These are phyloP conservation scores for Cololabis saira DNA, from an alignment of 2,113 vertebrate genomes.

Conservation along the genomic window DNA sequence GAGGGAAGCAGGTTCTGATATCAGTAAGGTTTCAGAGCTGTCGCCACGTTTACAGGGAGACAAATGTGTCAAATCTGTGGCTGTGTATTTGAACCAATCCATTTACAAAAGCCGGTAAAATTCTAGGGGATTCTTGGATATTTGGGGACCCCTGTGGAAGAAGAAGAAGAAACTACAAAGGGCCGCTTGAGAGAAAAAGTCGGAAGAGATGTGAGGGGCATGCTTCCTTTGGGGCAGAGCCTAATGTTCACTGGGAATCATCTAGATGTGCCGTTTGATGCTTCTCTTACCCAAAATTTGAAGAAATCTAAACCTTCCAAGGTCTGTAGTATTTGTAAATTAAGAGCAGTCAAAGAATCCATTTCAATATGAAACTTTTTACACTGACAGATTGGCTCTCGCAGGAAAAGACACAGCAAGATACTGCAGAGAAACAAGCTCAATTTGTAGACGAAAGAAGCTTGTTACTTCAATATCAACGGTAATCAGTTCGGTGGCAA, in stretches of 20 bases:
- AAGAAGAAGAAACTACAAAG: background rate
- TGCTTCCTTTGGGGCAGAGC: constrained; percentile 1
- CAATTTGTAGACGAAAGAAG: background rate
- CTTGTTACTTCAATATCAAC: background rate
- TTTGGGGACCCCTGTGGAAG: background rate
- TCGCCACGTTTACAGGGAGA: constrained; percentile 21
- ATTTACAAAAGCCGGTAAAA: constrained; percentile 6
- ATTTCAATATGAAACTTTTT: constrained; percentile 6
- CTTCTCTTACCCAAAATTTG: background rate
- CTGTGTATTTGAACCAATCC: constrained; percentile 6
- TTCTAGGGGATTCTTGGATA: background rate
- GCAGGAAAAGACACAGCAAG: background rate
- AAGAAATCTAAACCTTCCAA: background rate
- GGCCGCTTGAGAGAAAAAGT: constrained; percentile 3
- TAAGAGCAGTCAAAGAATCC: background rate
- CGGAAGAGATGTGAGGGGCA: constrained; percentile 4
- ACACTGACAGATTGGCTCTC: background rate
- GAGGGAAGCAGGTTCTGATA: background rate
- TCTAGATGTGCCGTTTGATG: background rate
- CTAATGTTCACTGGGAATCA: constrained; percentile 5
- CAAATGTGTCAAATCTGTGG: constrained; percentile 1
- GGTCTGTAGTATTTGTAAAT: constrained; percentile 1
- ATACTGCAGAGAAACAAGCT: constrained; percentile 14
- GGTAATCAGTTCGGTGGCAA: constrained; percentile 4
- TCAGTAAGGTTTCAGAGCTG: background rate